Base-by-base conservation (phyloP, 2,113 vertebrate species). In the Glaucidium brasilianum region DNA sequence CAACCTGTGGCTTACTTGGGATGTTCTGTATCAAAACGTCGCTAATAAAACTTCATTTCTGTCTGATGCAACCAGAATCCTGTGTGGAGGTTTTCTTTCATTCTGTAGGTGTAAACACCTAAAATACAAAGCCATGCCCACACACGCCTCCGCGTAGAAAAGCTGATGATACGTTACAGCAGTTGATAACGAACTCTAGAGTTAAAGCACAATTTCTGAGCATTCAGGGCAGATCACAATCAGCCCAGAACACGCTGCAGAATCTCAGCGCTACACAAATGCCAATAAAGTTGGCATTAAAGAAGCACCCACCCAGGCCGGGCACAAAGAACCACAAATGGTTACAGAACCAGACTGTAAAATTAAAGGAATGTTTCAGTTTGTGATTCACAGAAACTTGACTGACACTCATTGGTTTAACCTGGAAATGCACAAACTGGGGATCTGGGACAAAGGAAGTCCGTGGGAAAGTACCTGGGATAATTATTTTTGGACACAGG, bases 31-130 rank as follows among this genome's bases (percentile, higher is more conserved):
- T 27, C 68, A 67, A 88, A 88, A 82, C 11, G 22, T 60, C 18
- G 15, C 90, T 79, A 97, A 97, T 97, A 97, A 97, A 97, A 85
- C n/a, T 94, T 84, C 13, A 49, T 79, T 93, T 93, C 96, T 96
- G 81, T 64, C 94, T 96, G 25, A 96, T 73, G 96, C 96, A 97
- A 96, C 35, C 73, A 92, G 56, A 90, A 78, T 50, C 47, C 15
- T 27, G 12, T 45, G 71, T 82, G 53, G 1, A 22, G 5, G 6
- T 91, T 85, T 91, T 53, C 52, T 93, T 75, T 67, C 56, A 30
- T 56, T 83, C 45, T 41, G 21, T n/a, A 45, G 52, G 21, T 50
- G 17, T 34, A 80, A 66, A 53, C 49, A 75, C 34, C 62, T 35
- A 53, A 63, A 89, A 68, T 16, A 52, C 34, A 64, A 68, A 78